Conservation (phyloP, 2,888 invertebrate genomes). For the Thyatira batis region DNA sequence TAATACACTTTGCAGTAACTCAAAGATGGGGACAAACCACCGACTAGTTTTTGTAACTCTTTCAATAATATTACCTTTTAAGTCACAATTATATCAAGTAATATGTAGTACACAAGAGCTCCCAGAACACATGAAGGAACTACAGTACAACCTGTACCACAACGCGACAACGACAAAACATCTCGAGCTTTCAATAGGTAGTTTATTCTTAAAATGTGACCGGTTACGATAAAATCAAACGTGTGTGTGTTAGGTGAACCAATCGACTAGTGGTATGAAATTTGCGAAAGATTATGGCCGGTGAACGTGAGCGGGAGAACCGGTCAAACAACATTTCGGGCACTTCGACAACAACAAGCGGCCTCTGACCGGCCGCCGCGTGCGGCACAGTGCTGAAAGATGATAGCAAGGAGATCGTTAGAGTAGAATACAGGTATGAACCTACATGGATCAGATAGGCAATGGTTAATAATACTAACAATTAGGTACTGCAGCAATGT, state of each 20-base stretch:
- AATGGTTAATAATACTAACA: too few species aligned
- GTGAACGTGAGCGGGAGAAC: conserved; percentile 71
- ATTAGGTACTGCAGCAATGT: too few species aligned
- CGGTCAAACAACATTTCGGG: conserved; percentile 72
- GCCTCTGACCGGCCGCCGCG: too few species aligned
- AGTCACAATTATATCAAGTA: not conserved
- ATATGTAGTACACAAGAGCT: not conserved
- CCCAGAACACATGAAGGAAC: not conserved
- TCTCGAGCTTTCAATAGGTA: conserved; percentile 15
- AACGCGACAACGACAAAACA: not conserved
- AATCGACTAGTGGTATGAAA: conserved; percentile 70
- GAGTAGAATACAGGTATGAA: too few species aligned
- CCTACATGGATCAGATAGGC: too few species aligned
- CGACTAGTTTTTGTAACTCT: not conserved
- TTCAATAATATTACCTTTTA: not conserved
- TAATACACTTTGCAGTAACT: not conserved
- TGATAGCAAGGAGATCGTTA: too few species aligned
- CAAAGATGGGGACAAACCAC: not conserved
- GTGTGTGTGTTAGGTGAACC: conserved; percentile 51
- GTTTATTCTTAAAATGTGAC: conserved; percentile 52
- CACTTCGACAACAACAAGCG: conserved; percentile 23
- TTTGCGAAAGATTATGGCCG: conserved; percentile 64
- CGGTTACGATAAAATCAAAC: conserved; percentile 58
- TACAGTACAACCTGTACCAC: conserved; percentile 4
- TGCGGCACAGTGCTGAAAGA: too few species aligned